Conservation (phyloP, 2,888 invertebrate genomes). For the Troides helena region DNA sequence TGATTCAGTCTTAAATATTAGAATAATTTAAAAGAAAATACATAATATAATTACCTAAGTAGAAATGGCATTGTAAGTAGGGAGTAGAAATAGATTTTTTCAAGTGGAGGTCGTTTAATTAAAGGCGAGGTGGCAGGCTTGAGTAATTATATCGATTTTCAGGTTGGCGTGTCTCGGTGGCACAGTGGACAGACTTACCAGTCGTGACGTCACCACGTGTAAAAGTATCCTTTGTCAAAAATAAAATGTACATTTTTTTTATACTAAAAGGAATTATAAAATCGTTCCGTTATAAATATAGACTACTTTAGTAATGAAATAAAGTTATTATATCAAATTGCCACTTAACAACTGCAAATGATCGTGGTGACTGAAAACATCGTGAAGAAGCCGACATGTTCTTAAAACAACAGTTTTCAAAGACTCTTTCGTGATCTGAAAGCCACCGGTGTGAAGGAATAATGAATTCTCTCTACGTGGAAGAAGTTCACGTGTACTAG, state of each 20-base stretch:
- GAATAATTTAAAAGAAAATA: neutral
- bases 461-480: too few relatives aligned
- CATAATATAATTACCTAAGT: neutral
- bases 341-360: too few relatives aligned
- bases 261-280: neutral
- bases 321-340: too few relatives aligned
- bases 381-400: too few relatives aligned
- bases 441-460: too few relatives aligned
- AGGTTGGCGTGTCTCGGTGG: constrained; percentile 36
- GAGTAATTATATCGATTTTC: constrained; percentile 37
- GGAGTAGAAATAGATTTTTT: constrained; percentile 4
- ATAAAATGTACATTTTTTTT: neutral
- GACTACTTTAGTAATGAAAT: too few relatives aligned
- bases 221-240: constrained; percentile 26
- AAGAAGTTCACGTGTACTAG: too few relatives aligned
- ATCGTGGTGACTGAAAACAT: too few relatives aligned
- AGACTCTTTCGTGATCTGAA: too few relatives aligned
- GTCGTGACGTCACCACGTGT: constrained; percentile 45
- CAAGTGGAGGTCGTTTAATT: constrained; percentile 11
- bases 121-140: constrained; percentile 11
- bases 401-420: too few relatives aligned
- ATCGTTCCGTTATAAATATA: too few relatives aligned
- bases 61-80: neutral
- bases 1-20: too few relatives aligned
- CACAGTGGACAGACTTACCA: constrained; percentile 32